Percentiles rank a stretch among this genome's conserved stretches.
phyloP scores from a whole-genome alignment of 2,888 invertebrate genomes.

The Chelonus formosanus region DNA sequence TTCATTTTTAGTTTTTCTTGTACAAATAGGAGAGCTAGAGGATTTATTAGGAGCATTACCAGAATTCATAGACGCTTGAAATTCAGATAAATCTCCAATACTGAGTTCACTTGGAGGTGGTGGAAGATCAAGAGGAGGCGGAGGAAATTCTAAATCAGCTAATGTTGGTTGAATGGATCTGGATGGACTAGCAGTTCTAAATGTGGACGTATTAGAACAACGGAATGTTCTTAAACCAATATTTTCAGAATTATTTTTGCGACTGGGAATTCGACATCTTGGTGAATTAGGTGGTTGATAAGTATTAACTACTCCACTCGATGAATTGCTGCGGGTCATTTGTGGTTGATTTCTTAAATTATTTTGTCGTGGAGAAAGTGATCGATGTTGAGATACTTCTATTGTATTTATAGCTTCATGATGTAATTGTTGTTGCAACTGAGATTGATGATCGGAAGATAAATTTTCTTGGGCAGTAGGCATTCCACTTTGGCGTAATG shows the following conservation, averaged over 20 bases:
- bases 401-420: slow-evolving; percentile 49
- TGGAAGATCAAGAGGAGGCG: slow-evolving; percentile 84
- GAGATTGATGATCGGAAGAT: slow-evolving; percentile 44
- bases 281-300: slow-evolving; percentile 71
- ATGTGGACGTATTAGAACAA: slow-evolving; percentile 57
- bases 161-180: slow-evolving; percentile 77
- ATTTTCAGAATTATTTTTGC: slow-evolving; percentile 63
- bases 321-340: slow-evolving; percentile 91
- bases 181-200: slow-evolving; percentile 75
- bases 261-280: slow-evolving; percentile 60
- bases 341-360: slow-evolving; percentile 74
- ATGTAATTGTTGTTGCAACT: slow-evolving; percentile 42
- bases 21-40: slow-evolving; percentile 51
- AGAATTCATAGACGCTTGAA: slow-evolving; percentile 41
- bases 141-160: slow-evolving; percentile 88
- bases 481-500: slow-evolving; percentile 82
- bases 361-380: slow-evolving; percentile 73
- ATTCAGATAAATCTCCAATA: slow-evolving; percentile 48
- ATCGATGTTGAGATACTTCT: slow-evolving; percentile 66
- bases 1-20: slow-evolving; percentile 53
- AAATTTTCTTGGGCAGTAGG: slow-evolving; percentile 64
- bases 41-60: slow-evolving; percentile 27
- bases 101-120: slow-evolving; percentile 69
- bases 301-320: slow-evolving; percentile 74
- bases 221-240: slow-evolving; percentile 65